Conservation (phyloP, 2,888 invertebrate species). For the Sphaerophoria rueppellii region DNA sequence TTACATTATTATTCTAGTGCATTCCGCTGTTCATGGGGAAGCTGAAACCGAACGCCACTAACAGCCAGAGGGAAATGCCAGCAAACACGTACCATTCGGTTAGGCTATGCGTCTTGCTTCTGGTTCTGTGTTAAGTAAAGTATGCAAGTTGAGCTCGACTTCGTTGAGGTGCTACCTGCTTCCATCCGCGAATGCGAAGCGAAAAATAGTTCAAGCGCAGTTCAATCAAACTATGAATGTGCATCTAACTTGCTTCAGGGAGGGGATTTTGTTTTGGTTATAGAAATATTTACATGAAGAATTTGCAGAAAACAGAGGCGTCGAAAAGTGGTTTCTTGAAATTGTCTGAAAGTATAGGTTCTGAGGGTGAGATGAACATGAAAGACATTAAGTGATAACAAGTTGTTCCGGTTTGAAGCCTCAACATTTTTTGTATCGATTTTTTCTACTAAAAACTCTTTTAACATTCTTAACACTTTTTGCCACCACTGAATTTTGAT, state of each 20-base stretch:
- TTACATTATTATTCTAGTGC: constrained; percentile 57
- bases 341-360: too few species aligned
- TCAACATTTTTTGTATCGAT: too few species aligned
- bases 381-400: too few species aligned
- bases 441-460: not conserved
- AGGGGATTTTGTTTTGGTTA: not conserved
- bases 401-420: too few species aligned
- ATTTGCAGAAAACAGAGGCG: not conserved
- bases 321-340: not conserved
- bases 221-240: constrained; percentile 43
- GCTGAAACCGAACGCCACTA: constrained; percentile 24
- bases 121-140: not conserved
- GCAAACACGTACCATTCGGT: constrained; percentile 40
- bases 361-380: too few species aligned
- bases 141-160: not conserved
- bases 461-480: not conserved
- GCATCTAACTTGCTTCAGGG: constrained; percentile 7
- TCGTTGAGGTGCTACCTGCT: constrained; percentile 25
- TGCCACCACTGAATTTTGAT: constrained; percentile 24
- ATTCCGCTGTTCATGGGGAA: constrained; percentile 60
- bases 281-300: too few species aligned
- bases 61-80: constrained; percentile 45
- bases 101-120: constrained; percentile 18
- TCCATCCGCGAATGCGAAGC: constrained; percentile 36
- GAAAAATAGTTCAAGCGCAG: constrained; percentile 60